Evolutionary conservation across 2,797 vertebrate genomes (phyloP), one percentile per base, ranked within the genome.

Genomic region (Cottoperca gobio): DNA sequence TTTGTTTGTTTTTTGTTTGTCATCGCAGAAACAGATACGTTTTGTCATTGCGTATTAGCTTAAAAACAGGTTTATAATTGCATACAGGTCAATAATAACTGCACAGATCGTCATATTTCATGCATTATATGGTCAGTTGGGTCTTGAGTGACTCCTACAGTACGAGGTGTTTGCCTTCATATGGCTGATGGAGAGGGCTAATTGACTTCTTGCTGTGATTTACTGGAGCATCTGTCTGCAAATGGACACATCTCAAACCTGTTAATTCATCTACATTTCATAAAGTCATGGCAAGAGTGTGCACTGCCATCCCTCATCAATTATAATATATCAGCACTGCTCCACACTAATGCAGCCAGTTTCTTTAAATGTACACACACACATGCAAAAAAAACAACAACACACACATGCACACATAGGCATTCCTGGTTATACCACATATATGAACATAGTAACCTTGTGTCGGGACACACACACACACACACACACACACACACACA

Each of bases 261-360:
- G 86, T 86, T 91, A 86, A 90, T 91, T 90, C 82, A 89, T 90
- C 84, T 90, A 88, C 83, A 92, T 91, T 90, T 91, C 85, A 90
- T 88, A 88, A 91, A 89, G 77, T 83, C 86, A 53, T 90, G 84
- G 81, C 76, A 86, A 83, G 60, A 88, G 71, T 68, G 76, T 81
- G 73, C 82, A 78, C 79, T 79, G 81, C 76, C 82, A 78, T 73
- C 76, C 80, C 68, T 83, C 76, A 78, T 86, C 80, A 82, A 75
- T 88, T 85, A 85, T 53, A 73, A 73, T 77, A 72, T 79, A 72
- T 76, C 66, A 62, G 45, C 57, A 73, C 65, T 23, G 52, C 73
- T 45, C 52, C 53, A 72, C 59, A 73, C 37, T 55, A 37, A 60
- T 68, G 64, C 39, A 35, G 71, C 49, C 70, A 75, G 24, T 71